phyloP scores from a whole-genome alignment of 2,797 vertebrate genomes.

The Discoglossus pictus region DNA sequence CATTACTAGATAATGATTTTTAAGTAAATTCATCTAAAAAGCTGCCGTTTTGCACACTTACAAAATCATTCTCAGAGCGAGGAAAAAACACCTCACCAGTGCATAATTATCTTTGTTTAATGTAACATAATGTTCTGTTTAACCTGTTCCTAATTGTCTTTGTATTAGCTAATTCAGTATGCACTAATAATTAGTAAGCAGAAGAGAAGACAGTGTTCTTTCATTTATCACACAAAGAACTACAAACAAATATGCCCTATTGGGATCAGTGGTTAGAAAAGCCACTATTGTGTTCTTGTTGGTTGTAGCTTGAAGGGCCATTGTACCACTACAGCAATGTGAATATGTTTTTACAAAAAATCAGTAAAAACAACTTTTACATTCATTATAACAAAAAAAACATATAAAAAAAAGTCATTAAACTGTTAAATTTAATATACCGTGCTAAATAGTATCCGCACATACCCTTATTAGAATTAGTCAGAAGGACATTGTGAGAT shows the following conservation, averaged over 20 bases:
- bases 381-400: too few species aligned
- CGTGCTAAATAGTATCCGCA: too few species aligned
- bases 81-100: neutral
- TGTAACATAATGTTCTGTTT: conserved; percentile 23
- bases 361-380: too few species aligned
- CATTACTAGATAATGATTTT: neutral
- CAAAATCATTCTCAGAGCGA: neutral
- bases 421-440: too few species aligned
- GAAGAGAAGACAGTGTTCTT: conserved; percentile 21
- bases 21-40: too few species aligned
- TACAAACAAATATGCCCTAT: neutral
- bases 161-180: conserved; percentile 19
- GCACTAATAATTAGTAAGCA: neutral
- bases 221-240: conserved; percentile 2
- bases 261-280: conserved; percentile 8
- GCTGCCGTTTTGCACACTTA: neutral
- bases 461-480: too few species aligned
- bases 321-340: too few species aligned
- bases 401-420: too few species aligned
- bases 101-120: conserved; percentile 20
- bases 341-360: too few species aligned
- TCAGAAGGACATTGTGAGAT: too few species aligned
- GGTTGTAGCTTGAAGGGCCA: too few species aligned
- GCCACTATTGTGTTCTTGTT: too few species aligned
- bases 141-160: conserved; percentile 23